Evolutionary conservation across 2,888 invertebrate genomes (phyloP), one percentile per base, ranked within the genome.

Genomic region (Dryobotodes eremita): DNA sequence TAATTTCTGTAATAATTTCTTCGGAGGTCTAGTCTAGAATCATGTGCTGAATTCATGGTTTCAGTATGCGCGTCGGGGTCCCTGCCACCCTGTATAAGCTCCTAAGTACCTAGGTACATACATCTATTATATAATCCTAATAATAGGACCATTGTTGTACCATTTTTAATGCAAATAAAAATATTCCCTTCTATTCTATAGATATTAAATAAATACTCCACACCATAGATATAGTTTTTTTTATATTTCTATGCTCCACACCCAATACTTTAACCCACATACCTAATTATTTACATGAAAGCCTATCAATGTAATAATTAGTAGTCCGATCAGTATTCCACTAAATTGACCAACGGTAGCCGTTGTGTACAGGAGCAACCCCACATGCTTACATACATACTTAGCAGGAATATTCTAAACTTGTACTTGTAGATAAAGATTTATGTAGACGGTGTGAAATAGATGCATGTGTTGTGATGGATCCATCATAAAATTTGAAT

Each of bases 261-360:
- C 55, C 36, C 53, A 71, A 10, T n/a, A 75, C n/a, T 26, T 53
- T 50, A 53, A n/a, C 75, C 53, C 62, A 74, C 31, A 62, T 26
- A 69, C 15, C 69, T 31, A 50, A n/a, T 31, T 17, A 55, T n/a
- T 71, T 73, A 50, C 50, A 36, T 36, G 11, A 13, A 72, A 20
- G 26, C 3, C 64, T 31, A 65, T 20, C 55, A 10, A 46, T 69
- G 23, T 53, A 15, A 36, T 77, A 66, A 77, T 77, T 77, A 66
- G 78, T 77, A 77, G 53, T 78, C 79, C 55, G 46, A 69, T n/a
- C 79, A 50, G 53, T 36, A 20, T 79, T n/a, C 31, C 53, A 26
- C 61, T 26, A 79, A 79, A 68, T 53, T 79, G 42, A n/a, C 69
- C 64, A 79, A 77, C 50, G n/a, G 65, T 42, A 65, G 57, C 42